Base-by-base conservation (phyloP, 2,113 vertebrate genomes). In the Oncorhynchus mykiss region DNA sequence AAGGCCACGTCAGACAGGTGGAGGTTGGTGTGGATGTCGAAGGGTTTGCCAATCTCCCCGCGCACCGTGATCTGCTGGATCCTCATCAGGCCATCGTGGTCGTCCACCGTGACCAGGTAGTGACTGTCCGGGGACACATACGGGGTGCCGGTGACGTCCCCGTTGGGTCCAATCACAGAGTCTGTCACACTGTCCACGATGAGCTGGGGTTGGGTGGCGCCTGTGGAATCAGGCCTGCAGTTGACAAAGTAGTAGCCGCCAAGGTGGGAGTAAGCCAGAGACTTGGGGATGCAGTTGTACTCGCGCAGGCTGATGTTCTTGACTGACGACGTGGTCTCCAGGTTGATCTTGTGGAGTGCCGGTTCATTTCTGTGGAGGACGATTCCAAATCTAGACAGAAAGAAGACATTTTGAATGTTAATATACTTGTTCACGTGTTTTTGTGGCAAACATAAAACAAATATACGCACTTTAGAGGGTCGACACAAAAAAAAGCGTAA, bases 1-100 rank as follows among this genome's bases (percentile, higher is more conserved):
- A 99, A 99, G 74, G 97, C 95, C 80, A 99, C 87, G 65, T 98
- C 96, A 0, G 97, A 96, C 84, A 98, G 93, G 88, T 97, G 97
- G 60, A 99, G 91, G 86, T 97, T 98, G 68, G 98, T 98, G 87
- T 96, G 96, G 84, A 99, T 96, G 85, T 96, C 96, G 73, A 98
- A 98, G 0, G 95, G 93, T 60, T 92, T 93, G 45, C 91, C 91
- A 80, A 99, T 94, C 82, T 96, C 92, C 34, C 97, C 98, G 65
- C 93, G 93, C 49, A 90, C 87, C 0, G 96, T 95, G 69, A 99
- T 91, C 5, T 84, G 90, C 88, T 99, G 98, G 78, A 98, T 93
- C 77, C 93, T 94, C 93, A 97, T 90, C 8, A 98, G 89, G 65
- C 98, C 96, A 57, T 95, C 93, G 0, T 89, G 77, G 7, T 98